Conservation (phyloP, 2,888 invertebrate genomes). For the Entomobrya multifasciata region DNA sequence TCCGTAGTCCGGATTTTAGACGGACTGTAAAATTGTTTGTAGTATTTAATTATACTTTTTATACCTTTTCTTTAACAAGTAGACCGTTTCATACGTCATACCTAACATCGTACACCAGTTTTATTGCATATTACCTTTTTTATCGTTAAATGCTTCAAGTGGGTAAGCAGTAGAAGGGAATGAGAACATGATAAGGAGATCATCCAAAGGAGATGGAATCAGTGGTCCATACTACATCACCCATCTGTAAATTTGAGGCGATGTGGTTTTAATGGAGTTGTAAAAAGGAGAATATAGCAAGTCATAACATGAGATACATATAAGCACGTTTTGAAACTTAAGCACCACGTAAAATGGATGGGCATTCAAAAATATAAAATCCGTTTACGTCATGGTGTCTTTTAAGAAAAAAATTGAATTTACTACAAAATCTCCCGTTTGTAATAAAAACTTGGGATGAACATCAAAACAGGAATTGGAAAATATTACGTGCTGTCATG, state of each 20-base stretch:
- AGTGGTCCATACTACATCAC: not conserved
- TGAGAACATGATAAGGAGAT: not conserved
- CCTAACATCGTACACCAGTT: constrained; percentile 9
- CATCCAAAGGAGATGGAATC: not conserved
- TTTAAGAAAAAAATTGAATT: constrained; percentile 29
- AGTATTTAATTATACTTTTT: not conserved
- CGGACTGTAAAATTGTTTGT: no score
- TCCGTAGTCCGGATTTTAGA: no score
- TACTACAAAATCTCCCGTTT: not conserved
- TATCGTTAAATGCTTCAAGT: constrained; percentile 3
- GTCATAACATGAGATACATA: not conserved
- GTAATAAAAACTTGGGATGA: not conserved
- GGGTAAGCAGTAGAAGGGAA: not conserved
- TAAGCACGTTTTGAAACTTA: not conserved
- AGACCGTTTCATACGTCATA: not conserved
- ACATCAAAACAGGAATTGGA: no score
- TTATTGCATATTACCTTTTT: constrained; percentile 46
- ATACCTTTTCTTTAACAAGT: no score
- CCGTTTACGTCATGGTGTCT: not conserved
- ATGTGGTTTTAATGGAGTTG: not conserved
- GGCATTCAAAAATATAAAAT: constrained; percentile 15
- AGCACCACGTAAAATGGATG: not conserved
- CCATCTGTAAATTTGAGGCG: not conserved
- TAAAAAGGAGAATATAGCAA: constrained; percentile 16
- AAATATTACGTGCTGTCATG: no score